These are phyloP conservation scores for Salmo trutta DNA, from an alignment of 2,797 vertebrate species.

Conservation along the genomic window DNA sequence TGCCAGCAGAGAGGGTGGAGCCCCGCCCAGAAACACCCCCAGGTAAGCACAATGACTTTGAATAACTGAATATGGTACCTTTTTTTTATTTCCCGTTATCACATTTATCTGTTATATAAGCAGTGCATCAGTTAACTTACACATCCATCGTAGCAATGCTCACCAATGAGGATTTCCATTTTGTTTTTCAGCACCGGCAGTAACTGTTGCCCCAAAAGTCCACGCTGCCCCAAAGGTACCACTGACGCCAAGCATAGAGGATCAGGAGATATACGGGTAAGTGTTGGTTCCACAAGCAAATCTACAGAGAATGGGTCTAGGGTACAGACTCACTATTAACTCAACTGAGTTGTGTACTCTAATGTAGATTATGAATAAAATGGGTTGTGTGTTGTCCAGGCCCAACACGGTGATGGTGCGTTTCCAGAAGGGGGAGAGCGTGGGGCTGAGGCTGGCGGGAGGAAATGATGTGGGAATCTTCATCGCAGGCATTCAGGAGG, in stretches of 20 bases:
- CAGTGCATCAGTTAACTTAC: not conserved
- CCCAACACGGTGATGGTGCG: slow-evolving; percentile 90
- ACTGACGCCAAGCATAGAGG: slow-evolving; percentile 85
- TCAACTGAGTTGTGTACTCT: not conserved
- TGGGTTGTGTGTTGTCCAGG: slow-evolving; percentile 56
- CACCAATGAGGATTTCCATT: not conserved
- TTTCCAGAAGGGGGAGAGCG: slow-evolving; percentile 93
- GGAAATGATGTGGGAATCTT: slow-evolving; percentile 99
- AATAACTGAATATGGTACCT: not conserved
- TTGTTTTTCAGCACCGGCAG: slow-evolving; percentile 39
- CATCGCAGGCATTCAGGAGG: slow-evolving; percentile 92
- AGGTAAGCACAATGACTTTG: slow-evolving; percentile 49
- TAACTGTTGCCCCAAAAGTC: slow-evolving; percentile 53
- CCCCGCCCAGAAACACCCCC: slow-evolving; percentile 59
- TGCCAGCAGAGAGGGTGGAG: slow-evolving; percentile 69
- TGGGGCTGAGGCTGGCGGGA: slow-evolving; percentile 91
- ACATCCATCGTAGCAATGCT: not conserved
- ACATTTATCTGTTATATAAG: not conserved
- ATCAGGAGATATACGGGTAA: slow-evolving; percentile 92
- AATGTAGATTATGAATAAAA: not conserved
- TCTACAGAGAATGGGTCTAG: not conserved
- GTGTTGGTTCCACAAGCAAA: not conserved
- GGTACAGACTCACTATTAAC: not conserved
- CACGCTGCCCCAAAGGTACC: slow-evolving; percentile 70
- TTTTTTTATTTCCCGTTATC: not conserved